Conservation (phyloP, 2,113 vertebrate genomes). For the Mungos mungo region DNA sequence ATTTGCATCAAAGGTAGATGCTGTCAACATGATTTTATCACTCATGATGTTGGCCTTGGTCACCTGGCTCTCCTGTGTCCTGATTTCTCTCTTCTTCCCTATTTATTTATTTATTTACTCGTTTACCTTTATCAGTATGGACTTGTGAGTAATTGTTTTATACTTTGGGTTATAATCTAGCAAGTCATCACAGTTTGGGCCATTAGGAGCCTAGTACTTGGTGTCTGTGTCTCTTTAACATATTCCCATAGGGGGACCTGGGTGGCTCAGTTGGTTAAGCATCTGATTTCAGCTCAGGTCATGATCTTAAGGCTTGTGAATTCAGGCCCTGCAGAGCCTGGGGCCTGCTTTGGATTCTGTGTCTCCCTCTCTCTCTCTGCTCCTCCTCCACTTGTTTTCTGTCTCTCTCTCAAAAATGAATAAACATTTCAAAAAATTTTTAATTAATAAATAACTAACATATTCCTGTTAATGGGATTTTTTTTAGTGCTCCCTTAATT, state of each 20-base stretch:
- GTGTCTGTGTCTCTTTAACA: neutral
- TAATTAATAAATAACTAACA: too few species aligned
- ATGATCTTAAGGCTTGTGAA: too few species aligned
- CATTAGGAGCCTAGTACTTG: neutral
- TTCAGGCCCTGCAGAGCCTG: too few species aligned
- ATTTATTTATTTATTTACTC: neutral
- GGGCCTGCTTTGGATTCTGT: too few species aligned
- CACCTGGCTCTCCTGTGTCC: neutral
- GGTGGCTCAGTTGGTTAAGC: too few species aligned
- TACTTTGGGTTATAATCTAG: neutral
- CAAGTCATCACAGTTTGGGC: neutral
- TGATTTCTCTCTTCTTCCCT: neutral
- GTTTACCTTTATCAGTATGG: neutral
- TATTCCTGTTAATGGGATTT: neutral
- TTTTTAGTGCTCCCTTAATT: neutral
- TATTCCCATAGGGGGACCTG: neutral
- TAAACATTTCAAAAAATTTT: too few species aligned
- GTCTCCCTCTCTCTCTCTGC: too few species aligned
- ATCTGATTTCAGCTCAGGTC: too few species aligned
- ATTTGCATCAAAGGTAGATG: neutral
- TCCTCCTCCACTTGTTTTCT: too few species aligned
- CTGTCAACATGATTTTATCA: neutral
- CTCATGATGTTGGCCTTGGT: neutral
- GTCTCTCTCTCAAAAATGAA: too few species aligned
- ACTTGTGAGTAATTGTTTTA: neutral